phyloP scores from a whole-genome alignment of 2,113 vertebrate species.

The Channa maculata region DNA sequence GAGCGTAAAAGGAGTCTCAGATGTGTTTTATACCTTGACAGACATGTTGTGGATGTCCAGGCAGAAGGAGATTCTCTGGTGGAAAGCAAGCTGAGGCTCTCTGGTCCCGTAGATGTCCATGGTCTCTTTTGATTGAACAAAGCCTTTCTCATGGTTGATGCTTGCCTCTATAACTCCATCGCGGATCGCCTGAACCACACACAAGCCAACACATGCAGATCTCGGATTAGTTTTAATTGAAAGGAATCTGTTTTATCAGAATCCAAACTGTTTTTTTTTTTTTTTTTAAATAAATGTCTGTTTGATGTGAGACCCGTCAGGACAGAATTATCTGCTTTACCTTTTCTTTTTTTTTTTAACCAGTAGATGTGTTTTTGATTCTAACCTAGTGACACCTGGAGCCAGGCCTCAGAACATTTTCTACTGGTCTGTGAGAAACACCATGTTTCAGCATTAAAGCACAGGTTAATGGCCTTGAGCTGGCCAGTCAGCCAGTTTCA shows the following conservation, averaged over 20 bases:
- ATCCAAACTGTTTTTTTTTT: too few relatives aligned
- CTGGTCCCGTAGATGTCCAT: conserved; percentile 97
- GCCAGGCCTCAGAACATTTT: too few relatives aligned
- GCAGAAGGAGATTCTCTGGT: conserved; percentile 98
- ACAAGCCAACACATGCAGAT: too few relatives aligned
- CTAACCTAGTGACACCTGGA: too few relatives aligned
- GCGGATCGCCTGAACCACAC: conserved; percentile 89
- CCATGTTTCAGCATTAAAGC: neutral
- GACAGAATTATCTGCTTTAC: too few relatives aligned
- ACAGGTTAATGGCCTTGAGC: too few relatives aligned
- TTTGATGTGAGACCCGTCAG: too few relatives aligned
- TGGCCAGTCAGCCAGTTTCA: too few relatives aligned
- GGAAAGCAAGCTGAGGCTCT: conserved; percentile 97
- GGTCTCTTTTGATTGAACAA: conserved; percentile 97
- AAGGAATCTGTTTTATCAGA: too few relatives aligned
- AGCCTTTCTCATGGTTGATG: conserved; percentile 98
- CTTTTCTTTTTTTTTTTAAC: too few relatives aligned
- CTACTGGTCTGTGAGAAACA: neutral
- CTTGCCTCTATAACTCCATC: conserved; percentile 98
- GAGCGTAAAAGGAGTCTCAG: neutral
- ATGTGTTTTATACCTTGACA: conserved; percentile 87
- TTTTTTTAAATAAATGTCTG: too few relatives aligned
- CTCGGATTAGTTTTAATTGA: neutral
- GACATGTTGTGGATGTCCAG: conserved; percentile 99
- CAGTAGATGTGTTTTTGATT: neutral